Base-by-base conservation (phyloP, 2,888 invertebrate species). In the Caenorhabditis sp. region DNA sequence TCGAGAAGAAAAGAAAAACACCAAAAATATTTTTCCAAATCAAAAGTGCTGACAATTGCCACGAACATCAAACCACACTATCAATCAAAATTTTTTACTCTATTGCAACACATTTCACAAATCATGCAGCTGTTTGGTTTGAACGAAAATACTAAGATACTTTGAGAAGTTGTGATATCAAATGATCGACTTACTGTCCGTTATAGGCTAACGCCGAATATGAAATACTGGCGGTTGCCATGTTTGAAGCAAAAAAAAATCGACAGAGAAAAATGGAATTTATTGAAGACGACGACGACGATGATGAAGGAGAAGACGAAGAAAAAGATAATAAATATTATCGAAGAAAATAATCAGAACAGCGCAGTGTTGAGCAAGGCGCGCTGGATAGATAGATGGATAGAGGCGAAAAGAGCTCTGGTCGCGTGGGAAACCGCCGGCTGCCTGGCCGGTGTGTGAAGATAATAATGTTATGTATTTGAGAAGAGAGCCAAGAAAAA, bases 211-310 rank as follows among this genome's bases (percentile, higher is more conserved):
- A 72, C 10, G 79, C 79, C 36, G 81, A 79, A 68, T 81, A 81
- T 43, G 77, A 77, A 59, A 81, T 79, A 67, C 79, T 78, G 31
- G 81, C 81, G 60, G 75, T 75, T 12, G 81, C 79, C 81, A 81
- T 80, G 12, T 14, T 50, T 12, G 10, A 19, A 53, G 26, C 8
- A 4, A 14, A 3, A 17, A 57, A 14, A 26, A 57, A 27, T 14
- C 23, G 8, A 23, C 6, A 24, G 54, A 24, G 19, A 36, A 57
- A 4, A 57, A 57, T 26, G 27, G 57, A 36, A 51, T 8, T 21
- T 51, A 31, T 57, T n/a, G n/a, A n/a, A n/a, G 24, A n/a, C 21
- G 17, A 54, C 23, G n/a, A 23, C 58, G 23, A 2, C 26, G 60
- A 37, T 54, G 51, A 59, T 53, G 58, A 24, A 43, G 60, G 59